Percentiles rank a stretch among this genome's conserved stretches.
phyloP scores from a whole-genome alignment of 2,888 invertebrate species.

The Agrotis ipsilon region DNA sequence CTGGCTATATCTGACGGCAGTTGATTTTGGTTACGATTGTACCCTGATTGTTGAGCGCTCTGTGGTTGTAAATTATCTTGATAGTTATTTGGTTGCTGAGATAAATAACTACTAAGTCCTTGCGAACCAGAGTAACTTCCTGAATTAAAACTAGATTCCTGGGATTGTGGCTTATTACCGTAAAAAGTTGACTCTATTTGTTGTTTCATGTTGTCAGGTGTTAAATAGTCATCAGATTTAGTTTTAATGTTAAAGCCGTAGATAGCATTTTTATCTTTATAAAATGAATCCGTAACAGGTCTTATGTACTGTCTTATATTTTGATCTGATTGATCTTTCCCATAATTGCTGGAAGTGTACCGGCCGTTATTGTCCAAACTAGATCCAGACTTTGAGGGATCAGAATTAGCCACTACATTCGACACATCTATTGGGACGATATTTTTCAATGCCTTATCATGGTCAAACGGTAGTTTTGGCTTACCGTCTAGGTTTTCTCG shows the following conservation, averaged over 20 bases:
- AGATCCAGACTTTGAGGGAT: constrained; percentile 72
- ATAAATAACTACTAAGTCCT: constrained; percentile 70
- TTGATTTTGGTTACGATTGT: constrained; percentile 75
- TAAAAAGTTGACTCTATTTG: constrained; percentile 76
- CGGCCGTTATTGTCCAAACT: constrained; percentile 71
- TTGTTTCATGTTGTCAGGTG: constrained; percentile 74
- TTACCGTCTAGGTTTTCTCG: constrained; percentile 78
- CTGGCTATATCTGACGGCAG: constrained; percentile 75
- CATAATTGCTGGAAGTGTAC: constrained; percentile 72
- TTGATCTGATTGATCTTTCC: constrained; percentile 81
- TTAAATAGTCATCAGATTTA: constrained; percentile 78
- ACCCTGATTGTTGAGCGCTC: constrained; percentile 74
- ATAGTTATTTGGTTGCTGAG: constrained; percentile 73
- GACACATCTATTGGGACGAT: constrained; percentile 88
- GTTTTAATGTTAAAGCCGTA: constrained; percentile 83
- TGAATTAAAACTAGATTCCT: constrained; percentile 74
- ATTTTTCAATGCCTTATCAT: constrained; percentile 87
- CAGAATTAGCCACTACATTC: constrained; percentile 83
- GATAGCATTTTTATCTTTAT: constrained; percentile 85
- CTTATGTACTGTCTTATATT: constrained; percentile 79
- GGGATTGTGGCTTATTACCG: constrained; percentile 73
- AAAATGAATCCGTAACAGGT: constrained; percentile 82
- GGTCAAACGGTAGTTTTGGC: constrained; percentile 84
- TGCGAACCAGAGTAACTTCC: constrained; percentile 73
- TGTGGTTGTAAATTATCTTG: constrained; percentile 77